These are phyloP conservation scores for Palythoa grandis DNA, from an alignment of 92 coral and sea anemone species.

Conservation along the genomic window DNA sequence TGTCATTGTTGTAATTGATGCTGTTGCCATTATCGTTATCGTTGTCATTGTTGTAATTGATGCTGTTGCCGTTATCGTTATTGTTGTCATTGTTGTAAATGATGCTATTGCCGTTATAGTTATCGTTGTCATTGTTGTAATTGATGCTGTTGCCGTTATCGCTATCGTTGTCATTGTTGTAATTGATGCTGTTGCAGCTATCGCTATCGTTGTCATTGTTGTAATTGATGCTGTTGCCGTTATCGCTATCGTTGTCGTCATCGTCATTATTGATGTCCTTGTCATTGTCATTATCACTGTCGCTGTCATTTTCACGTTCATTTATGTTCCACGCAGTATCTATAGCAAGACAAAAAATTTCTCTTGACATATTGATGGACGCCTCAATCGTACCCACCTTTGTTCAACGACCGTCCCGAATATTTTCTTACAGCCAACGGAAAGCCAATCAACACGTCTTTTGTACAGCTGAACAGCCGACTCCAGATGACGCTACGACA, in stretches of 20 bases:
- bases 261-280: neutral
- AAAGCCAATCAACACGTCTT: slow-evolving; percentile 91
- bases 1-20: no score
- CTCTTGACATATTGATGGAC: no score
- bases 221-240: no score
- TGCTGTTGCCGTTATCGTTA: neutral
- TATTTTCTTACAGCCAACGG: slow-evolving; percentile 85
- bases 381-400: slow-evolving; percentile 56
- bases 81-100: neutral
- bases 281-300: neutral
- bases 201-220: no score
- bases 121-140: no score
- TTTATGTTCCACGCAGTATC: neutral
- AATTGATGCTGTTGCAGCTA: no score
- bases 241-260: neutral
- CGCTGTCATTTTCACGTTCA: neutral
- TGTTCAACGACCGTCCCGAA: slow-evolving; percentile 95
- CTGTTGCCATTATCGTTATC: no score
- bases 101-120: no score
- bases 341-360: neutral
- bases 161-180: no score
- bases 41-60: no score
- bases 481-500: slow-evolving; percentile 86
- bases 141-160: no score
- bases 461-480: slow-evolving; percentile 92